Evolutionary conservation across 2,797 vertebrate species (phyloP).

Genomic region (Antrozous pallidus): DNA sequence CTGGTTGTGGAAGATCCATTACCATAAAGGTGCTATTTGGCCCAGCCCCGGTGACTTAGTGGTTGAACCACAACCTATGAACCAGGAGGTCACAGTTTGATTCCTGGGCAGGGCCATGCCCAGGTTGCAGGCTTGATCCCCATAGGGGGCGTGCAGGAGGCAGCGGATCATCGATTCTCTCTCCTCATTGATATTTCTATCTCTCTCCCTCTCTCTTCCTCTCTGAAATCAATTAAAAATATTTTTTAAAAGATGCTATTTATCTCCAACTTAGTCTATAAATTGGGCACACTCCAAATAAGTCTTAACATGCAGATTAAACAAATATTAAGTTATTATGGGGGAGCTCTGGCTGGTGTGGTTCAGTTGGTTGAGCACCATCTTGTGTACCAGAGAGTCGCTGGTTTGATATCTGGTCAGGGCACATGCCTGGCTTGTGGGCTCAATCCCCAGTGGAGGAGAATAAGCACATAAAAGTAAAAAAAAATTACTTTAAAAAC

Average conservation of each 20-base stretch:
- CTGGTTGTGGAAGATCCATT: neutral
- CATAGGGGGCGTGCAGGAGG: too few relatives aligned
- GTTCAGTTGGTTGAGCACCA: too few relatives aligned
- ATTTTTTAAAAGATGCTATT: neutral
- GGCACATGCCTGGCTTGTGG: too few relatives aligned
- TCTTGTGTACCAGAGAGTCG: too few relatives aligned
- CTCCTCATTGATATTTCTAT: neutral
- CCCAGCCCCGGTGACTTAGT: too few relatives aligned
- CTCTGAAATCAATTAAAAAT: neutral
- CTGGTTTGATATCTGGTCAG: too few relatives aligned
- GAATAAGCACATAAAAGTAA: slow-evolving; percentile 3
- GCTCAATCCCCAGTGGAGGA: neutral
- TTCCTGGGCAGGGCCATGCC: neutral
- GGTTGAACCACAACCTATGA: neutral
- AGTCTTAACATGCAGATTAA: neutral
- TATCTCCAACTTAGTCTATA: neutral
- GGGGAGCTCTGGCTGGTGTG: too few relatives aligned
- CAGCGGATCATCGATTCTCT: neutral
- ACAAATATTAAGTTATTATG: neutral
- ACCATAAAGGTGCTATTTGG: neutral
- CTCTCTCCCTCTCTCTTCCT: neutral
- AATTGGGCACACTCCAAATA: neutral
- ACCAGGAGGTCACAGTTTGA: neutral
- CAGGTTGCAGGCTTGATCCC: neutral
- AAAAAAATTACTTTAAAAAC: slow-evolving; percentile 5